Base-by-base conservation (phyloP, 2,888 invertebrate species). In the Apocheima hispidaria region DNA sequence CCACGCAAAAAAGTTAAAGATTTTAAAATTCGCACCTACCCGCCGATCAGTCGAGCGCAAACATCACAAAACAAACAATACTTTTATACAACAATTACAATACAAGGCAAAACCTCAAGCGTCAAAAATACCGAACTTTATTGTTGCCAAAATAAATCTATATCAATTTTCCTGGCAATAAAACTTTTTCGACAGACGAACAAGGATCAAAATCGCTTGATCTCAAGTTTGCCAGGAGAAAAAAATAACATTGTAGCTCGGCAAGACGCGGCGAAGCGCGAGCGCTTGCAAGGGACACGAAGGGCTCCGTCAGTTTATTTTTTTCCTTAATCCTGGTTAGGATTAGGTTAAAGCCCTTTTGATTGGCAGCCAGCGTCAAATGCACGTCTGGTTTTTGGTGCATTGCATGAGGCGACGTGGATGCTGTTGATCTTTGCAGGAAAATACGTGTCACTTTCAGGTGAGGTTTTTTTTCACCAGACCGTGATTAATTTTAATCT, bases 351-450 rank as follows among this genome's bases (percentile, higher is more conserved):
- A 90, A 90, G 89, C 85, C 88, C 85, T 83, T 90, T 88, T 92
- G 92, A 92, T 88, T 91, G 92, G 91, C 92, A 91, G 92, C 87
- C 88, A 88, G 79, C 88, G 90, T 91, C 90, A 86, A 86, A 80
- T 82, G 87, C 91, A 89, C 44, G 56, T 79, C 82, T 77, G 81
- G 78, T 70, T 76, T 61, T 68, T 67, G 71, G 77, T 78, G 77
- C 73, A 63, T 12, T 18, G 71, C 69, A 50, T 69, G 69, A 62
- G 66, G 49, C 16, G 54, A 57, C 28, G 55, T 57, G 72, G 76
- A 73, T 73, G 73, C 71, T 62, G 74, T 75, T 61, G 68, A 76
- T 74, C 73, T 74, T 74, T 72, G 63, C 60, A 65, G 62, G 51
- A 53, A 44, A 44, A 49, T 55, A 38, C 48, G 46, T 60, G 53